phyloP scores from a whole-genome alignment of 2,113 vertebrate genomes.

The Chlorocebus sabaeus region DNA sequence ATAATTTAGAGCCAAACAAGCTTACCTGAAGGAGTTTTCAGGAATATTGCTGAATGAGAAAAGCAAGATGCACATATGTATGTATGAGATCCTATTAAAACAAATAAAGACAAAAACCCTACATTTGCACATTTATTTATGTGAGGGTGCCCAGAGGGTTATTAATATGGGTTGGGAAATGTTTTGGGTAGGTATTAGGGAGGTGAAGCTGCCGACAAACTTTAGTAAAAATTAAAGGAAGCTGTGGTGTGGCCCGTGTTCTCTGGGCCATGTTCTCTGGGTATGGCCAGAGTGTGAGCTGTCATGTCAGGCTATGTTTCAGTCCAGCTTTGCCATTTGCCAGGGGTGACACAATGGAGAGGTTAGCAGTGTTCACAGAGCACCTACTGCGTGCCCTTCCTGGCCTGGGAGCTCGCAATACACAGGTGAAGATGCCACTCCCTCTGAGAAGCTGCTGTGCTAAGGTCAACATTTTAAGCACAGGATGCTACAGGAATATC shows the following conservation, averaged over 20 bases:
- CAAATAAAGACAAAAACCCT: neutral
- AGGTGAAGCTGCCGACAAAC: neutral
- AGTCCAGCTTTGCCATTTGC: neutral
- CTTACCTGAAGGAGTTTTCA: neutral
- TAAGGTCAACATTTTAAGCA: neutral
- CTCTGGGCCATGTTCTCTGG: neutral
- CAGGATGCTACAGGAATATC: neutral
- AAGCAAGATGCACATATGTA: neutral
- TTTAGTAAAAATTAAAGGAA: neutral
- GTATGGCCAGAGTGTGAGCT: neutral
- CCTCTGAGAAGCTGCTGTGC: neutral
- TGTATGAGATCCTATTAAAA: neutral
- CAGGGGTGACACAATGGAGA: neutral
- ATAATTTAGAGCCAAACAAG: neutral
- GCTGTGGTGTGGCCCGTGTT: neutral
- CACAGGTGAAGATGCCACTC: neutral
- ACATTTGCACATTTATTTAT: neutral
- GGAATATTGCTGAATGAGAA: neutral
- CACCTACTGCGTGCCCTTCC: neutral
- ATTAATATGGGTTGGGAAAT: neutral
- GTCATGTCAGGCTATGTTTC: neutral
- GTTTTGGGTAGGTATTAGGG: neutral
- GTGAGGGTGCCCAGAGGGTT: neutral
- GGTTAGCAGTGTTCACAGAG: neutral
- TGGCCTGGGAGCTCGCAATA: neutral